Percentiles rank a stretch among this genome's conserved stretches.
Evolutionary conservation across 2,797 vertebrate genomes (phyloP).

Genomic region (Champsocephalus esox): DNA sequence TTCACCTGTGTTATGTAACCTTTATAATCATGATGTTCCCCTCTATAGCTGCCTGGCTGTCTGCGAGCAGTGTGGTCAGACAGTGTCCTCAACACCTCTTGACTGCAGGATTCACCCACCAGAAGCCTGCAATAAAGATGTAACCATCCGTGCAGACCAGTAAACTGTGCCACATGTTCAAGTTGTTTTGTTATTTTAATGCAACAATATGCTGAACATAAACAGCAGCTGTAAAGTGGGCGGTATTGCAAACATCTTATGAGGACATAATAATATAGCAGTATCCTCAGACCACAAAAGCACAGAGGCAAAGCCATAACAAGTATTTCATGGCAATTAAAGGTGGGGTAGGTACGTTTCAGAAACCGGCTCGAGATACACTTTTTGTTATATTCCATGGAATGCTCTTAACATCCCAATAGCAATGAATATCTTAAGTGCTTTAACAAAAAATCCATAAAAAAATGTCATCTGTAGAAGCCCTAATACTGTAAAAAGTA

Average conservation of each 20-base stretch:
- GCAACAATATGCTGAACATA: constrained; percentile 2
- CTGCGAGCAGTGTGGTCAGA: constrained; percentile 65
- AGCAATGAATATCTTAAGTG: too few relatives aligned
- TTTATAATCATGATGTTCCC: constrained; percentile 83
- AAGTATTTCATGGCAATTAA: constrained; percentile 28
- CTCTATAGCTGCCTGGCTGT: constrained; percentile 63
- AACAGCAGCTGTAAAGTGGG: constrained; percentile 13
- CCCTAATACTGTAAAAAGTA: too few relatives aligned
- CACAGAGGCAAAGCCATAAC: constrained; percentile 42
- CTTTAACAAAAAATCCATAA: too few relatives aligned
- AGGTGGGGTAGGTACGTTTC: too few relatives aligned
- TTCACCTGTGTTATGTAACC: constrained; percentile 74
- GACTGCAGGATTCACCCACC: constrained; percentile 50
- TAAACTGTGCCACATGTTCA: background rate
- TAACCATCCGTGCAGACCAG: constrained; percentile 8
- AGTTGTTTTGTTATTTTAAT: constrained; percentile 17
- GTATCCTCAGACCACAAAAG: constrained; percentile 18
- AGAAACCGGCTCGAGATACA: too few relatives aligned
- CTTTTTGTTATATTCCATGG: too few relatives aligned
- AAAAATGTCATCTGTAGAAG: too few relatives aligned
- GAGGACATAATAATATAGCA: constrained; percentile 1
- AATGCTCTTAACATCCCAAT: too few relatives aligned
- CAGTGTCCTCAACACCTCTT: constrained; percentile 53
- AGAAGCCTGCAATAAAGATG: constrained; percentile 26
- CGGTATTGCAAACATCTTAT: constrained; percentile 31